Conservation (phyloP, 2,797 vertebrate species). For the Liasis olivaceus region DNA sequence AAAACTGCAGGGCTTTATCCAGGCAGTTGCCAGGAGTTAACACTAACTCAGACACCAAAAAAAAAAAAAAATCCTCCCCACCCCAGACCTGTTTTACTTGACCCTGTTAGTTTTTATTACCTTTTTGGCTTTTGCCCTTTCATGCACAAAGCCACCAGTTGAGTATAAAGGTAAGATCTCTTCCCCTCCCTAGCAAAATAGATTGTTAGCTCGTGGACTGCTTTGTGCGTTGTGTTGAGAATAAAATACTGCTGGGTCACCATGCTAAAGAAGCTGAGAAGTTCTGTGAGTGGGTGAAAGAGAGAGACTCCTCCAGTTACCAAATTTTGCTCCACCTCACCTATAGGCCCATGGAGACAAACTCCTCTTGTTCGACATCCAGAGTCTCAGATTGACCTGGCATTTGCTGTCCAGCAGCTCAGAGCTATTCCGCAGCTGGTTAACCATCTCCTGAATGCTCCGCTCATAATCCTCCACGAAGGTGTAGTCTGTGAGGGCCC, state of each 20-base stretch:
- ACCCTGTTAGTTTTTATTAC: neutral
- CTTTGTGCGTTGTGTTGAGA: neutral
- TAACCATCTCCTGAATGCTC: constrained; percentile 83
- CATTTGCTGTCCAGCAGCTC: constrained; percentile 77
- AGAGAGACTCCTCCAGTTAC: fast-evolving
- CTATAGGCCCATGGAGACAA: constrained; percentile 88
- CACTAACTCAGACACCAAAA: neutral
- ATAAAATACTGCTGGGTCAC: neutral
- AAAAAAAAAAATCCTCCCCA: too few species aligned
- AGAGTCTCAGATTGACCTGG: constrained; percentile 81
- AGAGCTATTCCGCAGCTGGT: constrained; percentile 78
- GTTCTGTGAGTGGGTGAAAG: fast-evolving
- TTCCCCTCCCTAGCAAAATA: neutral
- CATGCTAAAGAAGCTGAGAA: neutral
- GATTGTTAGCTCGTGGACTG: neutral
- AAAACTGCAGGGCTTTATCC: neutral
- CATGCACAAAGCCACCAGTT: neutral
- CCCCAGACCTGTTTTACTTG: neutral
- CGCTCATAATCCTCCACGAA: constrained; percentile 80
- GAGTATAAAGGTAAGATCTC: neutral
- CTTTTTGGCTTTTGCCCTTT: neutral
- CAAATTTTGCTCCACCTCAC: constrained; percentile 59
- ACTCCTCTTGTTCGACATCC: constrained; percentile 84
- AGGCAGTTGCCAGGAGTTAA: neutral
- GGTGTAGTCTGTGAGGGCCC: constrained; percentile 61